phyloP scores from a whole-genome alignment of 2,113 vertebrate species.

The Zosterops hypoxanthus region DNA sequence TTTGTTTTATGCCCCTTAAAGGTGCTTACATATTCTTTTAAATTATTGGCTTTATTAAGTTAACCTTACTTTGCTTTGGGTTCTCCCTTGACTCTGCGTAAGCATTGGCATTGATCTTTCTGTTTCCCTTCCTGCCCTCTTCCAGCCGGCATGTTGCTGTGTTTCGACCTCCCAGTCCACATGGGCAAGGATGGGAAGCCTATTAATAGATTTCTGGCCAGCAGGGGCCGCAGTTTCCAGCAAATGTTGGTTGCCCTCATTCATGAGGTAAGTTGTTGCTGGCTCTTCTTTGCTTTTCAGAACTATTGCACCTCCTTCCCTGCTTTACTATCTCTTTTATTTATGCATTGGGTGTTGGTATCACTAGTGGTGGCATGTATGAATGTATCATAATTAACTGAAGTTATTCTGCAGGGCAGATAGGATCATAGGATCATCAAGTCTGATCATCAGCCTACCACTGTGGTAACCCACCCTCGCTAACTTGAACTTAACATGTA shows the following conservation, averaged over 20 bases:
- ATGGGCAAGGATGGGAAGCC: constrained; percentile 87
- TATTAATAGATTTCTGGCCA: constrained; percentile 84
- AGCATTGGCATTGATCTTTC: neutral
- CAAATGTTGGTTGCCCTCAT: constrained; percentile 86
- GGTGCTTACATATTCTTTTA: neutral
- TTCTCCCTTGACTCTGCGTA: neutral
- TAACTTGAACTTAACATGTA: neutral
- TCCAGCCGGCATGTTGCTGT: constrained; percentile 89
- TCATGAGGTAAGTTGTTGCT: constrained; percentile 82
- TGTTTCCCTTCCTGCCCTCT: neutral
- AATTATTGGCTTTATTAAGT: neutral
- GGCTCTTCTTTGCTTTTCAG: neutral
- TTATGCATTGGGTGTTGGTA: neutral
- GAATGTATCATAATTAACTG: neutral
- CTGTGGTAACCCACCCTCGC: neutral
- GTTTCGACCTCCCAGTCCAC: constrained; percentile 88
- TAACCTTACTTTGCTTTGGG: neutral
- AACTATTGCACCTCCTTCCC: neutral
- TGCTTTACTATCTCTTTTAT: neutral
- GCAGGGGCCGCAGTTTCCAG: constrained; percentile 88
- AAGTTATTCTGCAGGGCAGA: neutral
- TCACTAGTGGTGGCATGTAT: neutral
- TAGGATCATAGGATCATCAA: neutral
- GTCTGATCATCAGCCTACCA: neutral
- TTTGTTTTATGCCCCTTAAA: neutral